Evolutionary conservation across 1,140 invertebrate genomes (phyloP), one percentile per base, ranked within the genome.

Genomic region (Trypoxylus dichotomus): DNA sequence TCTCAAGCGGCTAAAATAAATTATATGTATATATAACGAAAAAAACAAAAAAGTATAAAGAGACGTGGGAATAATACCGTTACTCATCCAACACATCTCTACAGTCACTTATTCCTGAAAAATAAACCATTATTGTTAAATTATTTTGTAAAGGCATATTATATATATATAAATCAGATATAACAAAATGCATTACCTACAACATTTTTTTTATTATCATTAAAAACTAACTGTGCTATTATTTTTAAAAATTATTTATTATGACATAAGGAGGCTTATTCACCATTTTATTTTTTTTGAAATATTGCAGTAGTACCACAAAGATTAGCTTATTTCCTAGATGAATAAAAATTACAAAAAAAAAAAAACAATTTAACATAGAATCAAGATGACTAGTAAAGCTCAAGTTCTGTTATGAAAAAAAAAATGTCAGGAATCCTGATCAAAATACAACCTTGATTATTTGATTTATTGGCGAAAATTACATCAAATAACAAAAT

Each of bases 311-410:
- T 41, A 75, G 37, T 47, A 75, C 74, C 37, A 47, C 19, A 47
- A 75, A 74, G 11, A 74, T 71, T 72, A 78, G 77, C 77, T 41
- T 63, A 41, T 42, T 75, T 54, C 27, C 76, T 68, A 42, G 3
- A 74, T 78, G n/a, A 41, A 75, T 75, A 80, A 79, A 63, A 63
- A 63, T 63, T 25, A 63, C 19, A 63, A 21, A 83, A 79, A 79
- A 82, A n/a, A 82, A 80, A 82, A 82, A 83, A 83, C 79, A 77
- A 83, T 82, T 84, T 80, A 84, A 84, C 79, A 80, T 84, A 85
- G 78, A 84, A 79, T 81, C 78, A 81, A 85, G 82, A 84, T 85
- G 84, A 85, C 84, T 85, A 85, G 84, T 84, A 83, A 80, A 81
- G 84, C 84, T 82, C 81, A 83, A 84, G 84, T 83, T 73, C 77